Percentiles rank a stretch among this genome's conserved stretches.
phyloP scores from a whole-genome alignment of 2,113 vertebrate genomes.

The Aphyosemion australe region DNA sequence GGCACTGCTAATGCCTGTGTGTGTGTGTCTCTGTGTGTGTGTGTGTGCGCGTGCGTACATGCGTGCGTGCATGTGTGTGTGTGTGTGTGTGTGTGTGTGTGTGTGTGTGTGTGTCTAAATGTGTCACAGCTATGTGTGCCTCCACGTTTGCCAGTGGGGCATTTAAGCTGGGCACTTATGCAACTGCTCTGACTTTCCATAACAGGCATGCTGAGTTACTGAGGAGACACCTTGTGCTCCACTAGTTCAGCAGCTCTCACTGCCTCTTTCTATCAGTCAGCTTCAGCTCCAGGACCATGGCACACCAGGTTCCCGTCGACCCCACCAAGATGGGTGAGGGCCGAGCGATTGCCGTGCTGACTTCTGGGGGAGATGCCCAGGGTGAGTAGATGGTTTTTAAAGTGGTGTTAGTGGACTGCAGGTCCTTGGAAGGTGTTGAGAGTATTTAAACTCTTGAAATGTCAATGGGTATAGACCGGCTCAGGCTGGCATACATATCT shows the following conservation, averaged over 20 bases:
- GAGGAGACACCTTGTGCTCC: conserved; percentile 19
- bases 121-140: conserved; percentile 36
- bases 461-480: background rate
- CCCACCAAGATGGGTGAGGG: conserved; percentile 80
- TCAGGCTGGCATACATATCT: background rate
- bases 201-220: conserved; percentile 26
- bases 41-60: background rate
- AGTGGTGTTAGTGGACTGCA: conserved; percentile 32
- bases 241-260: conserved; percentile 22
- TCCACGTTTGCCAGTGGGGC: conserved; percentile 41
- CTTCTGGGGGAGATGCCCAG: conserved; percentile 95
- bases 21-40: background rate
- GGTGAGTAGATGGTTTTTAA: conserved; percentile 75
- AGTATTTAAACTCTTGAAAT: background rate
- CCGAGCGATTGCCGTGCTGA: conserved; percentile 92
- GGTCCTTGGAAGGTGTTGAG: background rate
- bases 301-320: conserved; percentile 28
- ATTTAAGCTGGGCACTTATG: conserved; percentile 48
- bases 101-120: conserved; percentile 1
- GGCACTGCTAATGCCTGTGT: no score
- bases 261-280: conserved; percentile 41
- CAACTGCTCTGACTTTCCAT: conserved; percentile 40
- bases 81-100: background rate
- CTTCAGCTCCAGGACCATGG: conserved; percentile 49
- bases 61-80: background rate